Conservation (phyloP, 2,888 invertebrate genomes). For the Phyllotreta cruciferae region DNA sequence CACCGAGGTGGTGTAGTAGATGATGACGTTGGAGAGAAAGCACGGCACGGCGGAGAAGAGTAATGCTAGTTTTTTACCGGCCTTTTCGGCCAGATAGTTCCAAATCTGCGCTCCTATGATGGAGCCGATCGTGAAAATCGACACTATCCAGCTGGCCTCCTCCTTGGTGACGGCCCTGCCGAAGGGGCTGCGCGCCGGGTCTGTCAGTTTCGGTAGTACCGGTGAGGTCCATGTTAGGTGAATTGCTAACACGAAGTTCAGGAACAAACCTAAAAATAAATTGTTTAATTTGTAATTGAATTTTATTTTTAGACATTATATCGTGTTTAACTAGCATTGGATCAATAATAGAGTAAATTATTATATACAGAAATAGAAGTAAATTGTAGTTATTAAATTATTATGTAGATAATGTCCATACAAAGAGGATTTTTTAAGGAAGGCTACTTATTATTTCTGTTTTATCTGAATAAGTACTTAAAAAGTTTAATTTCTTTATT, state of each 20-base stretch:
- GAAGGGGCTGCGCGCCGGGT: conserved; percentile 49
- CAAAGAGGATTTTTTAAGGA: no score
- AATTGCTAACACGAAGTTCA: background rate
- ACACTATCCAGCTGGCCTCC: conserved; percentile 62
- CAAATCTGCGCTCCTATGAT: conserved; percentile 70
- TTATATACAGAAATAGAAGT: no score
- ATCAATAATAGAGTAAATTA: no score
- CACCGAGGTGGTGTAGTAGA: conserved; percentile 16
- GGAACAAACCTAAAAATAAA: background rate
- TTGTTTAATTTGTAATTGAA: background rate
- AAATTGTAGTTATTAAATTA: no score
- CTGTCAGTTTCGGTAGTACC: conserved; percentile 34
- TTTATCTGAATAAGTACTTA: no score
- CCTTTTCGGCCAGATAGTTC: conserved; percentile 68
- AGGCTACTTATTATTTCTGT: no score
- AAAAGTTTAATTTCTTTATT: no score
- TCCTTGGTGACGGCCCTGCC: conserved; percentile 46
- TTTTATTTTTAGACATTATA: background rate
- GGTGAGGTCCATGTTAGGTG: conserved; percentile 56
- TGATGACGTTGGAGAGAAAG: conserved; percentile 58
- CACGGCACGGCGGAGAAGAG: conserved; percentile 69
- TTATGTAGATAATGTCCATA: no score
- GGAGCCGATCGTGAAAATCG: conserved; percentile 59
- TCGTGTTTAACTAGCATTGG: background rate
- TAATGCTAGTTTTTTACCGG: conserved; percentile 72